Base-by-base conservation (phyloP, 1,140 invertebrate genomes). In the Microplitis mediator region DNA sequence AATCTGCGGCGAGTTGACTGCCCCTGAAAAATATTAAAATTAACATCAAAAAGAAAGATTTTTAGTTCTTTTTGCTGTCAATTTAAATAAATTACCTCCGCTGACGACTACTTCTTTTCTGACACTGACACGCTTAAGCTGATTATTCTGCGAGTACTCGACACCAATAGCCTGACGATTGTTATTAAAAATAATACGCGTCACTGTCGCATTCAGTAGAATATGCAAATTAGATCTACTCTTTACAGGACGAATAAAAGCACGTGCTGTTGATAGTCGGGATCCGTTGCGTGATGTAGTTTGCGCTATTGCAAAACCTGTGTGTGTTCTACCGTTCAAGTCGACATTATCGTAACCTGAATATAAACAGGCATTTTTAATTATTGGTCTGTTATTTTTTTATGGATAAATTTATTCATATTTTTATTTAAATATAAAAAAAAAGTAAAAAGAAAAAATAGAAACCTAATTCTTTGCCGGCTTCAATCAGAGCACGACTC, bases 251-350 rank as follows among this genome's bases (percentile, higher is more conserved):
- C 94, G 87, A 0, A 98, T 87, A 84, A 95, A 98, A 0, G 94
- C 95, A 60, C 92, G 89, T 0, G 93, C 90, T 0, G 92, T 91
- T 74, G 94, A 96, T 69, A 96, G 90, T 4, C 97, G 90, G 0
- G 94, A 95, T 1, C 97, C 97, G 80, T 97, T 94, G 69, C 94
- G 89, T 63, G 94, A 94, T 0, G 95, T 98, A 34, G 92, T 97
- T 88, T 95, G 97, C 3, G 92, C 94, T 63, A 95, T 95, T 34
- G 91, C 89, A 78, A 96, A 95, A 1, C 95, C 94, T 0, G 93
- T 93, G 75, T 93, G 91, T 4, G 89, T 89, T 11, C 90, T 90
- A 3, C 95, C 95, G 85, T 97, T 97, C n/a, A 96, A 87, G 82
- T 97, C 95, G 4, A 94, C 90, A 2, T 91, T 89, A 45, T 91